Percentiles rank a stretch among this genome's conserved stretches.
These are phyloP conservation scores for Choristoneura fumiferana DNA, from an alignment of 1,140 invertebrate genomes.

Conservation along the genomic window DNA sequence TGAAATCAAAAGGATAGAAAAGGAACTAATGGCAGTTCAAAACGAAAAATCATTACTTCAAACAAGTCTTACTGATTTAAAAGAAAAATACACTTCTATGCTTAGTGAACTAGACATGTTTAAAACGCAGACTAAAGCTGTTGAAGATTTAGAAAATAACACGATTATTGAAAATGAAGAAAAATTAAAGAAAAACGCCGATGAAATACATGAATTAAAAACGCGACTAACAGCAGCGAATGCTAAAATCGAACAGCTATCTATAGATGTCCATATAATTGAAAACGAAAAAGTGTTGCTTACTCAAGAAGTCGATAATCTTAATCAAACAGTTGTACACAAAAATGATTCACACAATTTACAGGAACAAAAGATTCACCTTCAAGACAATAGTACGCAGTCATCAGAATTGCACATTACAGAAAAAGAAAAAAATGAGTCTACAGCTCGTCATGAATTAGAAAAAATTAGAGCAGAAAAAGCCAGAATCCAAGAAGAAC, in stretches of 20 bases:
- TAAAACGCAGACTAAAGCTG: constrained; percentile 56
- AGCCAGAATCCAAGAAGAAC: neutral
- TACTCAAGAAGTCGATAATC: constrained; percentile 62
- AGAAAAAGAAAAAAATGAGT: no score
- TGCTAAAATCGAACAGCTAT: constrained; percentile 66
- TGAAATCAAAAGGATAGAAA: constrained; percentile 69
- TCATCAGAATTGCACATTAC: no score
- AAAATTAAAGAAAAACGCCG: constrained; percentile 49
- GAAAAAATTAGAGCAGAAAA: neutral
- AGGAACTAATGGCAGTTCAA: constrained; percentile 57
- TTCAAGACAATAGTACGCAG: no score
- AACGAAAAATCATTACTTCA: constrained; percentile 70
- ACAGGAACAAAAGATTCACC: constrained; percentile 37
- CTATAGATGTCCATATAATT: constrained; percentile 67
- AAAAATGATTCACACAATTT: constrained; percentile 34
- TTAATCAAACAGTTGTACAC: constrained; percentile 46
- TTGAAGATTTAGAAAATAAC: constrained; percentile 55
- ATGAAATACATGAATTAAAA: constrained; percentile 66
- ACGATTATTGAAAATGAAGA: constrained; percentile 45
- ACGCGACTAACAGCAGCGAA: constrained; percentile 51
- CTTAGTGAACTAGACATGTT: constrained; percentile 62
- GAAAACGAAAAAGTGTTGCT: constrained; percentile 75
- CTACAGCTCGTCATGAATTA: neutral
- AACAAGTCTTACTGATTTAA: constrained; percentile 59
- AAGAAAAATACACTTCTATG: constrained; percentile 74